Evolutionary conservation across 2,888 invertebrate species (phyloP).

Genomic region (Dryadula phaetusa): DNA sequence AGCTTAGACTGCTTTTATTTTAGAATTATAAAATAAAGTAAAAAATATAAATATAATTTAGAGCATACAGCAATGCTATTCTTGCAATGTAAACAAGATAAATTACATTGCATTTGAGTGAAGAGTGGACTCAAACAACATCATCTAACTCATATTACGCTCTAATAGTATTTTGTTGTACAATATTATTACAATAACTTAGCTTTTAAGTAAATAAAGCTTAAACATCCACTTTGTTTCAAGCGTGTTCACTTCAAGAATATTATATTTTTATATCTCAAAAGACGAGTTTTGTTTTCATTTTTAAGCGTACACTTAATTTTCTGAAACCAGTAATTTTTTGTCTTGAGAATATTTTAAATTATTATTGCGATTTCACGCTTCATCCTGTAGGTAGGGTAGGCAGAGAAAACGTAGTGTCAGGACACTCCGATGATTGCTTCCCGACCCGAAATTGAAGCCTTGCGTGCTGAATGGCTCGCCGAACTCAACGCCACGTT

Average conservation of each 20-base stretch:
- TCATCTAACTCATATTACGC: neutral
- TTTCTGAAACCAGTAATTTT: constrained; percentile 1
- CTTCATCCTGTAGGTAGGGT: no score
- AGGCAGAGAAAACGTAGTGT: no score
- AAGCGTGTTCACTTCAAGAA: neutral
- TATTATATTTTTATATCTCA: constrained; percentile 4
- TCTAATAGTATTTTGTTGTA: neutral
- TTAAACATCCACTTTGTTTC: neutral
- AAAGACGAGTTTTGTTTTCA: neutral
- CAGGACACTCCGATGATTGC: no score
- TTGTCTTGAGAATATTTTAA: neutral
- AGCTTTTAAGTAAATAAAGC: constrained; percentile 5
- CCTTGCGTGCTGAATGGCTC: no score
- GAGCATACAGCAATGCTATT: no score
- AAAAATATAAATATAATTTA: no score
- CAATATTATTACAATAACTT: constrained; percentile 1
- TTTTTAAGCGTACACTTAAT: constrained; percentile 2
- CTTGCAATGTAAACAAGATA: constrained; percentile 8
- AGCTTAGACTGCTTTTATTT: no score
- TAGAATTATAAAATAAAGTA: no score
- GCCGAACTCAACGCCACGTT: no score
- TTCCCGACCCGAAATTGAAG: no score
- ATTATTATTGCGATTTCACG: neutral
- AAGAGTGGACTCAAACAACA: neutral
- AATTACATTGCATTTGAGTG: neutral